Conservation (phyloP, 2,888 invertebrate genomes). For the Phengaris alcon region DNA sequence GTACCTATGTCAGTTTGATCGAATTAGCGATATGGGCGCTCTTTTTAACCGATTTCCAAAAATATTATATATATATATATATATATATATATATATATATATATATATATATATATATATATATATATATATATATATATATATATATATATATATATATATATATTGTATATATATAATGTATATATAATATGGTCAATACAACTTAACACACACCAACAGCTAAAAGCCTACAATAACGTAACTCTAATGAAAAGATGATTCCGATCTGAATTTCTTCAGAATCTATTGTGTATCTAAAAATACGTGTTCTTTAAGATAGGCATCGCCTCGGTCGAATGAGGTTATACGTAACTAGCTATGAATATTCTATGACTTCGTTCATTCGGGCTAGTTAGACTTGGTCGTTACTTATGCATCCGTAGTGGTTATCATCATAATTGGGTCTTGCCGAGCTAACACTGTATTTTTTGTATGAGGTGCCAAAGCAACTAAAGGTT, state of each 20-base stretch:
- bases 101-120: too few species aligned
- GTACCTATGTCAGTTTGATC: too few species aligned
- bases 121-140: too few species aligned
- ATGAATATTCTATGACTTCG: slow-evolving; percentile 19
- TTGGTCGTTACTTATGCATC: slow-evolving; percentile 14
- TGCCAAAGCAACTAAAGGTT: too few species aligned
- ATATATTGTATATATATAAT: too few species aligned
- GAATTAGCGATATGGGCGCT: too few species aligned
- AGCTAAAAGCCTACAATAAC: not conserved
- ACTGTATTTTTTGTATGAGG: not conserved
- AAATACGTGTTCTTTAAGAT: slow-evolving; percentile 18
- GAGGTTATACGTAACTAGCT: slow-evolving; percentile 12
- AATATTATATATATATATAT: too few species aligned
- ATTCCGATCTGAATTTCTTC: slow-evolving; percentile 16
- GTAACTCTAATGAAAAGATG: slow-evolving; percentile 8
- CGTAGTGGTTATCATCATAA: not conserved
- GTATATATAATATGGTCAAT: too few species aligned
- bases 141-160: too few species aligned
- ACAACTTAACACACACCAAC: not conserved
- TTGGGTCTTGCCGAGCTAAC: not conserved
- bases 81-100: too few species aligned
- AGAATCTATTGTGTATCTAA: slow-evolving; percentile 18
- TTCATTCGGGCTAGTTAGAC: slow-evolving; percentile 5
- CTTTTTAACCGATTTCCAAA: too few species aligned
- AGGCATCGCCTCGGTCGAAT: slow-evolving; percentile 12